Percentiles rank a stretch among this genome's conserved stretches.
phyloP scores from a whole-genome alignment of 2,113 vertebrate species.

The Ochotona curzoniae region DNA sequence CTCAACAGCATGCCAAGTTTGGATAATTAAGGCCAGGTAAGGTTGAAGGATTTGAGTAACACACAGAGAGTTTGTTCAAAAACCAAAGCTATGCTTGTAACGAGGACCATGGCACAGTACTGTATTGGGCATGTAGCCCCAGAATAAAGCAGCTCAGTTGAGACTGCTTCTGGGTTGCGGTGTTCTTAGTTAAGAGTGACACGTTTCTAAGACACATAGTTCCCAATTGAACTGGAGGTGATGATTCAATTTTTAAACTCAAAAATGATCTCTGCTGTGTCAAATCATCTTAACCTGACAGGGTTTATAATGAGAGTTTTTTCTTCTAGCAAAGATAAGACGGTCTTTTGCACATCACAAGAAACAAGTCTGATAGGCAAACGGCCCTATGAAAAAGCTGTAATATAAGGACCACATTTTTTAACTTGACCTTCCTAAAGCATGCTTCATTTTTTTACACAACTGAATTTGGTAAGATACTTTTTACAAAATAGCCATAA shows the following conservation, averaged over 20 bases:
- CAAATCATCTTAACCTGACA: constrained; percentile 64
- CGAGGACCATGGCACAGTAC: not conserved
- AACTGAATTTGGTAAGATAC: not conserved
- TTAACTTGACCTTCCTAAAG: constrained; percentile 49
- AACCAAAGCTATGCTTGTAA: not conserved
- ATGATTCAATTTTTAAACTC: constrained; percentile 64
- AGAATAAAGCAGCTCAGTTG: not conserved
- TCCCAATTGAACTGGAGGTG: constrained; percentile 30
- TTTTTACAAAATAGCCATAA: not conserved
- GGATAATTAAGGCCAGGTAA: not conserved
- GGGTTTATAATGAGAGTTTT: constrained; percentile 43
- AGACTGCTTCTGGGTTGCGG: not conserved
- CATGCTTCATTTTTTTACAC: constrained; percentile 28
- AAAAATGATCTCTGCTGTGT: constrained; percentile 53
- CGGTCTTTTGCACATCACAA: constrained; percentile 52
- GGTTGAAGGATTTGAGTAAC: not conserved
- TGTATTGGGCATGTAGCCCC: not conserved
- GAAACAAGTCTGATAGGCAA: constrained; percentile 32
- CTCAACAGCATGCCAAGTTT: not conserved
- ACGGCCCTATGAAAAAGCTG: constrained; percentile 31
- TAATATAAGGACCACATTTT: constrained; percentile 41
- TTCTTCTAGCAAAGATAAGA: constrained; percentile 55
- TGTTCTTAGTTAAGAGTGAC: constrained; percentile 41
- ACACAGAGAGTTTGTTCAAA: not conserved
- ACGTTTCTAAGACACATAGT: constrained; percentile 62